Evolutionary conservation across 2,797 vertebrate species (phyloP).

Genomic region (Syngnathus rostellatus): DNA sequence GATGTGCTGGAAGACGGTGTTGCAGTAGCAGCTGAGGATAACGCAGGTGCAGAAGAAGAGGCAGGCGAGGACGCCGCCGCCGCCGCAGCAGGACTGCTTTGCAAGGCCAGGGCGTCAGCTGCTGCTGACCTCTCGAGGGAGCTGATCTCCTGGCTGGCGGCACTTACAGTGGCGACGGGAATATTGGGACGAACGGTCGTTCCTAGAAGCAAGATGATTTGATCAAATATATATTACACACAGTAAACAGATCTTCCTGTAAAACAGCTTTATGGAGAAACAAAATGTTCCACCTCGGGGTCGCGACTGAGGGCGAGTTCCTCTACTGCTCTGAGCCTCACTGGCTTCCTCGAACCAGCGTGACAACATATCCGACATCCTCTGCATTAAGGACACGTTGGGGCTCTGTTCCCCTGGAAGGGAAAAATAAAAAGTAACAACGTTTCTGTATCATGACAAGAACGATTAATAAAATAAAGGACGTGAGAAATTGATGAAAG

Average conservation of each 20-base stretch:
- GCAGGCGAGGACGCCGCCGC: constrained; percentile 29
- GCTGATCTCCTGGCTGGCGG: constrained; percentile 52
- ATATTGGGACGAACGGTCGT: constrained; percentile 65
- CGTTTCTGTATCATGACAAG: not conserved
- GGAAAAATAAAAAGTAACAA: not conserved
- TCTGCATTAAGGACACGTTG: constrained; percentile 97
- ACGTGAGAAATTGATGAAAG: no score
- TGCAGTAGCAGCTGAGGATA: constrained; percentile 68
- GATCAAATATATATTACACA: not conserved
- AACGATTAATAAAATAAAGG: no score
- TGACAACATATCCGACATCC: constrained; percentile 98
- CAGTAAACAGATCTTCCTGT: not conserved
- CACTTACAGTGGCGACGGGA: constrained; percentile 53
- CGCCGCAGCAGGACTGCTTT: constrained; percentile 17
- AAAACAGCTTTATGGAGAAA: not conserved
- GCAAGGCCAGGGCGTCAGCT: constrained; percentile 52
- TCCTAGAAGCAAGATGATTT: constrained; percentile 55
- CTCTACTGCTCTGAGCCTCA: constrained; percentile 85
- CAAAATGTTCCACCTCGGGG: constrained; percentile 76
- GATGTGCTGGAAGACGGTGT: constrained; percentile 73
- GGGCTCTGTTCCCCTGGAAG: constrained; percentile 82
- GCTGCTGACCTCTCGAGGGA: constrained; percentile 63
- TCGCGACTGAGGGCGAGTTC: constrained; percentile 78
- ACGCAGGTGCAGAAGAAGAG: constrained; percentile 66
- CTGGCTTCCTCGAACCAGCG: constrained; percentile 99